Percentiles rank a stretch among this genome's conserved stretches.
phyloP scores from a whole-genome alignment of 2,888 invertebrate genomes.

The Drosophila pseudotalamancana region DNA sequence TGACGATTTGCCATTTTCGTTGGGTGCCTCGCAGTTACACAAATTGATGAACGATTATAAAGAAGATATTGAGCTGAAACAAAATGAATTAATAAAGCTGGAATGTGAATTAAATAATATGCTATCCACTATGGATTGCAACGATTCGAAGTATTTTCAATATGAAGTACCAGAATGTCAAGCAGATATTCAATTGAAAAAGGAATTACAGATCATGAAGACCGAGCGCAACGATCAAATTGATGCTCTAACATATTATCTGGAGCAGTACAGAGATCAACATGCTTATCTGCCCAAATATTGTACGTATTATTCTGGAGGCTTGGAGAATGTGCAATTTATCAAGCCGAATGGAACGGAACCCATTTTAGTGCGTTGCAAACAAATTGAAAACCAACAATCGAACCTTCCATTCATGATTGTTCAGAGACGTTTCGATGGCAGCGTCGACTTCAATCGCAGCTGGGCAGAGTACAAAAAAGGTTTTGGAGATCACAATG shows the following conservation, averaged over 20 bases:
- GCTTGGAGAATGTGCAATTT: not conserved
- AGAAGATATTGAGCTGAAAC: not conserved
- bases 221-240: not conserved
- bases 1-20: too few species aligned
- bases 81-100: not conserved
- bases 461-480: constrained; percentile 14
- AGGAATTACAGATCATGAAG: not conserved
- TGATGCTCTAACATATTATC: not conserved
- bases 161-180: not conserved
- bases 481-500: constrained; percentile 2
- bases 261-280: not conserved
- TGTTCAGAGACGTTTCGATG: constrained; percentile 4
- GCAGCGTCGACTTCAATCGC: constrained; percentile 10
- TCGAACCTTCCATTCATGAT: constrained; percentile 16
- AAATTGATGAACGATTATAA: not conserved
- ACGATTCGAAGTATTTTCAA: too few species aligned
- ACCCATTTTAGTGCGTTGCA: not conserved
- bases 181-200: not conserved
- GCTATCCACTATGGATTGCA: not conserved
- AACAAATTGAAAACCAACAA: rapidly evolving
- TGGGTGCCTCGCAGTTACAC: not conserved
- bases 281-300: not conserved
- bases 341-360: not conserved
- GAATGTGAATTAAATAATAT: not conserved
- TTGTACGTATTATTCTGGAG: not conserved